phyloP scores from a whole-genome alignment of 2,113 vertebrate species.

The Sceloporus undulatus region DNA sequence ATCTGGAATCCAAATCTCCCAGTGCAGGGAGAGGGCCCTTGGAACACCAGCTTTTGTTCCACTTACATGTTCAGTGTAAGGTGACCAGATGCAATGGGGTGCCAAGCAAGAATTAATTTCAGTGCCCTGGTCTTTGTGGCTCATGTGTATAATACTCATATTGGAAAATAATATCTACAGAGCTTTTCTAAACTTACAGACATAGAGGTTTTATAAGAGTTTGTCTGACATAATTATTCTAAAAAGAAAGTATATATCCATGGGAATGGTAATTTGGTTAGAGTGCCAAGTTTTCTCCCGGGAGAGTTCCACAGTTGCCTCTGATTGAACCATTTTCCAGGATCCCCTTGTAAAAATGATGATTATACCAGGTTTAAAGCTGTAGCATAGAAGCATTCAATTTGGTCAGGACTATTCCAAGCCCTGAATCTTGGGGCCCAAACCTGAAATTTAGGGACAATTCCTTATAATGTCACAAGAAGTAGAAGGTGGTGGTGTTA shows the following conservation, averaged over 20 bases:
- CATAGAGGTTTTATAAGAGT: not conserved
- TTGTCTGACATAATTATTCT: not conserved
- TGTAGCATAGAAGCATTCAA: not conserved
- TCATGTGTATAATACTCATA: fast-evolving
- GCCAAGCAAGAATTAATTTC: slow-evolving; percentile 38
- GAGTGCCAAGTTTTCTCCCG: not conserved
- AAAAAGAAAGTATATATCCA: no score
- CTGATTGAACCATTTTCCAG: not conserved
- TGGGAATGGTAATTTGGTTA: not conserved
- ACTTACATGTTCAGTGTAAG: not conserved
- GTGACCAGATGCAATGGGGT: slow-evolving; percentile 21
- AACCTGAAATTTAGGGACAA: no score
- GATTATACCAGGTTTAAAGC: not conserved
- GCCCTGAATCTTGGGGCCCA: no score
- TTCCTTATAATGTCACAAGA: no score
- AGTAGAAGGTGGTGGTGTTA: no score
- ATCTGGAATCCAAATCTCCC: slow-evolving; percentile 66
- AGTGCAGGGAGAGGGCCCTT: slow-evolving; percentile 54
- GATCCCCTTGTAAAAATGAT: not conserved
- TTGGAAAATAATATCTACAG: not conserved
- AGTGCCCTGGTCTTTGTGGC: not conserved
- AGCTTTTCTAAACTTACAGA: not conserved
- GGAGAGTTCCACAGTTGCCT: not conserved
- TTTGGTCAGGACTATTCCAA: no score
- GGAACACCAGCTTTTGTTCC: slow-evolving; percentile 29